Conservation (phyloP, 2,797 vertebrate genomes). For the Lepidocolaptes lacrymiger region DNA sequence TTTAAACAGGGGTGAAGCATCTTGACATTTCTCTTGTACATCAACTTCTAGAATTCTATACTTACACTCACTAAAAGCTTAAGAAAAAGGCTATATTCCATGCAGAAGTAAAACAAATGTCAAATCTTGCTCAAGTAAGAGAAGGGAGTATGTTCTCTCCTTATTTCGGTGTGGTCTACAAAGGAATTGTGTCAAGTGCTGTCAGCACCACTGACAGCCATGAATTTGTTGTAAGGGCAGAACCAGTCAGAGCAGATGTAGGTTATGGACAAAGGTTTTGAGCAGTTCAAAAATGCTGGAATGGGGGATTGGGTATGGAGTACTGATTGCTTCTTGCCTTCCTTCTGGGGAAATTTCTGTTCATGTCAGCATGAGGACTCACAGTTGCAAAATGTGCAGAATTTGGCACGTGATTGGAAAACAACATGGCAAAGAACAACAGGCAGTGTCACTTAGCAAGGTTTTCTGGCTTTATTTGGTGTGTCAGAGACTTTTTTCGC, state of each 20-base stretch:
- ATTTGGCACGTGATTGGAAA: neutral
- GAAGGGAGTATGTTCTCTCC: neutral
- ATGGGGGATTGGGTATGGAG: neutral
- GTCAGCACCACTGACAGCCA: neutral
- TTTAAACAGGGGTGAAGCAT: neutral
- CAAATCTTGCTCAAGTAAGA: neutral
- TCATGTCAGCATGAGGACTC: neutral
- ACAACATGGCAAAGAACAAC: neutral
- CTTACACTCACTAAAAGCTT: neutral
- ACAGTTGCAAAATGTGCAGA: neutral
- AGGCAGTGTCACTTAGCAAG: neutral
- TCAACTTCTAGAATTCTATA: neutral
- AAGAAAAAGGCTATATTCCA: neutral
- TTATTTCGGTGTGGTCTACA: neutral
- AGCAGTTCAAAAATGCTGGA: neutral
- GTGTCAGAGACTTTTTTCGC: neutral
- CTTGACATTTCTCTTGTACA: neutral
- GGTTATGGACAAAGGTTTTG: neutral
- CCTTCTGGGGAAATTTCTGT: neutral
- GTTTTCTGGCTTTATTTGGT: neutral
- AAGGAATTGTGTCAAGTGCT: neutral
- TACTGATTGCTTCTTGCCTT: neutral
- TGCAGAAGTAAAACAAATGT: neutral
- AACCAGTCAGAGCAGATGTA: neutral
- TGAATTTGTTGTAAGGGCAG: neutral